A percentile compares a stretch with the other conserved stretches of the same genome.
Conservation (phyloP, 53 echinoderm and acorn worm species). For the Paracentrotus lividus region DNA sequence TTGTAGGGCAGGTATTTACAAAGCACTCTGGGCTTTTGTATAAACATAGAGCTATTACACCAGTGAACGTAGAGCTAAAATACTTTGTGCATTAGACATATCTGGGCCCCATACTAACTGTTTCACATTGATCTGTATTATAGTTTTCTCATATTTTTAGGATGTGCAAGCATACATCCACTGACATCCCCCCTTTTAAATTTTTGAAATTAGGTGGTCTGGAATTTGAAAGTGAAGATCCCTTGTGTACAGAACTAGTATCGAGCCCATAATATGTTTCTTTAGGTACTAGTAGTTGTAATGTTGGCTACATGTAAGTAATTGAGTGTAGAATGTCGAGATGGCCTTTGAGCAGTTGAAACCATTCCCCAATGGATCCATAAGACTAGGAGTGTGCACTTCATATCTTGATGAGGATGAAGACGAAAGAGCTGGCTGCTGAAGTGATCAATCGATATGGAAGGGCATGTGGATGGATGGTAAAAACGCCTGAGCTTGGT, state of each 20-base stretch:
- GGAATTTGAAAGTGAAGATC: too few relatives aligned
- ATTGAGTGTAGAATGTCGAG: neutral
- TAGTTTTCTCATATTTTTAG: too few relatives aligned
- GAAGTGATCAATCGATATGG: slow-evolving; percentile 34
- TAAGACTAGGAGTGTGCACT: neutral
- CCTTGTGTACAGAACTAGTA: too few relatives aligned
- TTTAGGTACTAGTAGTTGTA: neutral
- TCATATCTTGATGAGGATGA: neutral
- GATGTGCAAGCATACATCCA: too few relatives aligned
- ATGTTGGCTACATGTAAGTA: neutral
- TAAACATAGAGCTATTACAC: too few relatives aligned
- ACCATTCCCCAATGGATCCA: slow-evolving; percentile 9
- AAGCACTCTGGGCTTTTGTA: neutral
- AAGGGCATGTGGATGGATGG: slow-evolving; percentile 54
- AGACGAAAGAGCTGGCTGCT: neutral
- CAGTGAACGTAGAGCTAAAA: neutral
- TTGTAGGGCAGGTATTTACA: slow-evolving; percentile 5
- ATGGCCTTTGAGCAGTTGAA: slow-evolving; percentile 16
- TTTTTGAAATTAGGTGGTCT: too few relatives aligned
- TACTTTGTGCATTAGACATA: neutral
- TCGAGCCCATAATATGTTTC: too few relatives aligned
- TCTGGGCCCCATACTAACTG: too few relatives aligned
- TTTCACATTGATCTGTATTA: neutral
- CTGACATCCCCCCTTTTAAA: too few relatives aligned
- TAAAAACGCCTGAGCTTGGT: slow-evolving; percentile 60